These are phyloP conservation scores for Drosophila sproati DNA, from an alignment of 1,140 invertebrate genomes.

Conservation along the genomic window DNA sequence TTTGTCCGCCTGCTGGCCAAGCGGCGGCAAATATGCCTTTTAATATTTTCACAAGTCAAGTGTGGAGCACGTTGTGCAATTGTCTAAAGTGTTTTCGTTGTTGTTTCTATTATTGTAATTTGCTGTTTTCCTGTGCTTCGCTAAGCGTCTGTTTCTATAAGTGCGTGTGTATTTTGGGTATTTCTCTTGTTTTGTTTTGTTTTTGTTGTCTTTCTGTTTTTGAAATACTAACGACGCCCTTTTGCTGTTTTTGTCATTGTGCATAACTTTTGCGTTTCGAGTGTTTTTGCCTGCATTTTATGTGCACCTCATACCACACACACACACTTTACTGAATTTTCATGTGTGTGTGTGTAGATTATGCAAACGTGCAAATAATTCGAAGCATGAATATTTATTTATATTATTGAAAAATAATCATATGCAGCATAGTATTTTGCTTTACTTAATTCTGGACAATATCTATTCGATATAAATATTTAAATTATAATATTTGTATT, in stretches of 20 bases:
- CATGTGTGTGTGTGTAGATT: neutral
- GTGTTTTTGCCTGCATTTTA: conserved; percentile 78
- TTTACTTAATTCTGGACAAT: too few relatives aligned
- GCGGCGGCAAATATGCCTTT: conserved; percentile 72
- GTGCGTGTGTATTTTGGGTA: conserved; percentile 31
- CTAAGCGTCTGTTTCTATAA: neutral
- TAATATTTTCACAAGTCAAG: conserved; percentile 69
- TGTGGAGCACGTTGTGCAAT: conserved; percentile 56
- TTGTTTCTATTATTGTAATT: conserved; percentile 37
- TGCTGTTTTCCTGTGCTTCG: neutral
- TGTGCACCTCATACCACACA: conserved; percentile 28
- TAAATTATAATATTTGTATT: too few relatives aligned
- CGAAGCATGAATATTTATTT: neutral
- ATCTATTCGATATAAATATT: too few relatives aligned
- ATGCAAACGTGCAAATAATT: conserved; percentile 5
- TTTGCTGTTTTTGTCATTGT: conserved; percentile 69
- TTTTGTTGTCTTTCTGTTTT: conserved; percentile 66
- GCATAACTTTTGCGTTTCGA: conserved; percentile 71
- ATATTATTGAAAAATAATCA: too few relatives aligned
- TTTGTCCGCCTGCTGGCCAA: conserved; percentile 59
- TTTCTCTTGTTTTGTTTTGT: conserved; percentile 32
- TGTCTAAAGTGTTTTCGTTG: conserved; percentile 47
- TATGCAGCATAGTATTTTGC: too few relatives aligned
- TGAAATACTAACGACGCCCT: conserved; percentile 82
- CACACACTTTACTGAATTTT: neutral